These are phyloP conservation scores for Nettapus auritus DNA, from an alignment of 2,113 vertebrate genomes.

Conservation along the genomic window DNA sequence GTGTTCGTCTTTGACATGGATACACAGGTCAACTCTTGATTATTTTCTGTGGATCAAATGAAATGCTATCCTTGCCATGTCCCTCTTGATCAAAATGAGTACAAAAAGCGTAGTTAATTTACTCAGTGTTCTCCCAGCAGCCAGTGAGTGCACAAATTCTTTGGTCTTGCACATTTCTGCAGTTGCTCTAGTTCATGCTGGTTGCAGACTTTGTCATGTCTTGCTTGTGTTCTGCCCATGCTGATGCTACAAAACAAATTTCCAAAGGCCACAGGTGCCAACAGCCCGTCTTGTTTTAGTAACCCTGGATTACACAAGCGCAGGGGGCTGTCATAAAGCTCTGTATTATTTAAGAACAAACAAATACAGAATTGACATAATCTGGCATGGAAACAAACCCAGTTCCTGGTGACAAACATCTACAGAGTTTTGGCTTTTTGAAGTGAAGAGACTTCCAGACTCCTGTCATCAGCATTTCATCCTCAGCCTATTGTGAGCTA, in stretches of 20 bases:
- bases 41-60: background rate
- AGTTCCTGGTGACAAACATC: background rate
- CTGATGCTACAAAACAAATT: background rate
- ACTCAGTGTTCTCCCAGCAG: background rate
- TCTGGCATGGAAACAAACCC: background rate
- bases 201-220: background rate
- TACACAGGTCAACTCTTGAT: background rate
- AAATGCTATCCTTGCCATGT: background rate
- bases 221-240: background rate
- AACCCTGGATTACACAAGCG: background rate
- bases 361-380: background rate
- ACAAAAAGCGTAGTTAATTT: background rate
- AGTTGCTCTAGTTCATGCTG: background rate
- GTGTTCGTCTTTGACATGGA: rapidly evolving
- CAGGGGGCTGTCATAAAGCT: background rate
- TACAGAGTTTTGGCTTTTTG: background rate
- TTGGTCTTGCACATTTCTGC: background rate
- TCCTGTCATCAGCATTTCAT: background rate
- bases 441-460: background rate
- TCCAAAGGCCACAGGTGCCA: background rate
- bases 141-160: rapidly evolving
- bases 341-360: background rate
- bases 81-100: background rate
- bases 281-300: background rate
- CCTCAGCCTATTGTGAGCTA: background rate